Evolutionary conservation across 1,140 invertebrate species (phyloP), one percentile per base, ranked within the genome.

Genomic region (Pachyrhynchus sulphureomaculatus): DNA sequence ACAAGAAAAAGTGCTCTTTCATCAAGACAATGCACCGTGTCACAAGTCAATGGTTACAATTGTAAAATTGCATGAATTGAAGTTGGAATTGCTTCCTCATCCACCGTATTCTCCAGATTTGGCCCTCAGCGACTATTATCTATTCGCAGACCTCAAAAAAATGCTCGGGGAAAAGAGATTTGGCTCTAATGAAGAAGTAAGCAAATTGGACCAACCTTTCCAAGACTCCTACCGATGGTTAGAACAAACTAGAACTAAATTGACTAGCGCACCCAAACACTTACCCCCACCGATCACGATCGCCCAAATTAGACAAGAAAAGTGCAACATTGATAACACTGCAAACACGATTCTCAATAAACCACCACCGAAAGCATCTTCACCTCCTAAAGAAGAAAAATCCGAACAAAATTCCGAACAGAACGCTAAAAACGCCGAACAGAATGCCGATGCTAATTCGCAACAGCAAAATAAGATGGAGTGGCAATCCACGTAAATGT

Each of bases 271-370:
- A 52, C 81, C 85, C 59, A 81, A 81, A 67, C 83, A 86, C 67
- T 75, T 85, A 69, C 77, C 85, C 75, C 88, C 92, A 36, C 84
- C 88, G 8, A 81, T 95, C 54, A 86, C 87, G 60, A 81, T 86
- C n/a, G 82, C 85, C 29, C 86, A 92, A 70, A 89, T 96, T 54
- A 81, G 85, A 39, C 77, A 83, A 54, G 87, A 91, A 73, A 84
- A 83, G 6, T 74, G 89, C 83, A 78, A 77, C 24, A 84, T 94
- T 66, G 88, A 93, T 64, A 84, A 71, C 44, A 79, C 77, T 5
- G 84, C 90, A 21, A 83, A 81, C 64, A 86, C 89, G 1, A 88
- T 93, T 59, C 76, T 95, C 36, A 92, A 90, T 71, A 95, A 93
- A 77, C 89, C 90, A 17, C 92, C 92, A 75, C 92, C 92, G 6